These are phyloP conservation scores for Coregonus suidteri DNA, from an alignment of 2,797 vertebrate species.

Conservation along the genomic window DNA sequence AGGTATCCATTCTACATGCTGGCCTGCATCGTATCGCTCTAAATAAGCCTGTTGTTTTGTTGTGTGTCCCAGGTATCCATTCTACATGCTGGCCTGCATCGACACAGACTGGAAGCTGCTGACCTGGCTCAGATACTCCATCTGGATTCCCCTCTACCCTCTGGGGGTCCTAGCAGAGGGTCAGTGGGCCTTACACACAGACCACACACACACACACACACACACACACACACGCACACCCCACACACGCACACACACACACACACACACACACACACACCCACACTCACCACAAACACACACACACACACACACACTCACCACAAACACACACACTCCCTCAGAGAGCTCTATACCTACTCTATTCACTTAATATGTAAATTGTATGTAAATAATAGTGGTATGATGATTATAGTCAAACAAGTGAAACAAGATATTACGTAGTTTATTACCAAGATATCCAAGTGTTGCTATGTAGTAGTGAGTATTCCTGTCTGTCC, in stretches of 20 bases:
- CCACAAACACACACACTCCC: too few relatives aligned
- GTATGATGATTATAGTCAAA: too few relatives aligned
- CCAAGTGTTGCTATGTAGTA: not conserved
- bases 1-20: too few relatives aligned
- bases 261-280: too few relatives aligned
- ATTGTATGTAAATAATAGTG: too few relatives aligned
- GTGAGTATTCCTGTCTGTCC: not conserved
- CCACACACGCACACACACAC: too few relatives aligned
- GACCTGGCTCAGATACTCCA: conserved; percentile 88
- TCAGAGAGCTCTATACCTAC: too few relatives aligned
- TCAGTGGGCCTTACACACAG: conserved; percentile 47
- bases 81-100: conserved; percentile 90
- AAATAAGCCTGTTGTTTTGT: not conserved
- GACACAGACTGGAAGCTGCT: conserved; percentile 87
- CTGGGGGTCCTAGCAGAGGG: conserved; percentile 89
- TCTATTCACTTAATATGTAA: too few relatives aligned
- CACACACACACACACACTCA: too few relatives aligned
- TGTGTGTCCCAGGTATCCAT: conserved; percentile 81
- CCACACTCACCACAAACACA: too few relatives aligned
- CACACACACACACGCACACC: too few relatives aligned
- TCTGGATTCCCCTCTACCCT: conserved; percentile 92
- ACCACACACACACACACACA: not conserved
- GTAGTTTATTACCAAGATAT: not conserved
- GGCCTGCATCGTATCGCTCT: not conserved
- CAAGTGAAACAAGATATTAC: too few relatives aligned